Base-by-base conservation (phyloP, 35 echinoderm and acorn worm species). In the Strongylocentrotus purpuratus region DNA sequence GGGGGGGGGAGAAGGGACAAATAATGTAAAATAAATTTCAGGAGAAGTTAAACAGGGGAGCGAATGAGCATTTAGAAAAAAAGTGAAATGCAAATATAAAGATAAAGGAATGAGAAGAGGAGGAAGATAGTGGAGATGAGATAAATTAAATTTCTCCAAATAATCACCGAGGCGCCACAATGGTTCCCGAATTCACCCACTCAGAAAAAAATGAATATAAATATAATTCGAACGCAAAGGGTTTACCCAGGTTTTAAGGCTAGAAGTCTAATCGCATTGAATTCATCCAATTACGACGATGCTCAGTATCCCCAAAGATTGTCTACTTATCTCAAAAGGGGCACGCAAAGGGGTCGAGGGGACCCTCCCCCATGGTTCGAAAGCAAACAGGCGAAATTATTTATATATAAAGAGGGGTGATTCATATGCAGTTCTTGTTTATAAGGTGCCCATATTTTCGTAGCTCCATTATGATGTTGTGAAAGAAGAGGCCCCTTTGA, bases 61-160 rank as follows among this genome's bases (percentile, higher is more conserved):
- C 65, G 65, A 78, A 28, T 78, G 65, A 78, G 65, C 5, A 22
- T 22, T 78, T 78, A n/a, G 28, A 0, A 78, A 78, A 78, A 28
- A n/a, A 0, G 28, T 28, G 4, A 28, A 78, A 18, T 78, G 22
- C 18, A 78, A 78, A 78, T n/a, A n/a, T 7, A 31, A 22, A 78
- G 1, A 55, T 55, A 55, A 14, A 55, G 15, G 12, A 13, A 55
- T 55, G 10, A 55, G 50, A 4, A 78, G 65, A 17, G 87, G 31
- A 15, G 33, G 14, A 32, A 89, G 45, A 13, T 13, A 31, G 45
- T 15, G 45, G 41, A 46, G 87, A 46, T 17, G 32, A 45, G 33
- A 89, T 89, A 89, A 89, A 89, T 89, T 89, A 89, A 28, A 89
- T 89, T 89, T 35, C 87, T 89, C 87, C 45, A 89, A 89, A 89